Evolutionary conservation across 2,888 invertebrate genomes (phyloP).

Genomic region (Tanytarsus gracilentus): DNA sequence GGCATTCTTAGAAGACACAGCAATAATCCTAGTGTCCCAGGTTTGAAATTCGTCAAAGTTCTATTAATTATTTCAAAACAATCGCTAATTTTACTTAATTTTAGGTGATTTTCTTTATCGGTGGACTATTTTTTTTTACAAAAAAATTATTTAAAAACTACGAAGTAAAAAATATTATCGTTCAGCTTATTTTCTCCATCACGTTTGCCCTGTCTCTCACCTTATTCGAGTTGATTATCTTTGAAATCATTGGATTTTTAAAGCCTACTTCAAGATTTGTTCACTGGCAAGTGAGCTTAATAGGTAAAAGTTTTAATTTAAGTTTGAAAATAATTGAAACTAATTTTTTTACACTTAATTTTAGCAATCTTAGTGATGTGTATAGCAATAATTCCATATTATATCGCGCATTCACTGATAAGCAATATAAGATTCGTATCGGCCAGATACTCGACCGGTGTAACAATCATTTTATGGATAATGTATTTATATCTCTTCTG

Average conservation of each 20-base stretch:
- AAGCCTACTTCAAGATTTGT: constrained; percentile 77
- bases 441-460: constrained; percentile 62
- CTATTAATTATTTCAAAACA: background rate
- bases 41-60: constrained; percentile 42
- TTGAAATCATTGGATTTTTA: constrained; percentile 80
- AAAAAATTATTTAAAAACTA: constrained; percentile 95
- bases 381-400: constrained; percentile 92
- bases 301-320: background rate
- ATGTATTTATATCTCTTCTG: constrained; percentile 93
- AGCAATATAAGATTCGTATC: constrained; percentile 78
- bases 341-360: constrained; percentile 48
- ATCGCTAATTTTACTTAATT: background rate
- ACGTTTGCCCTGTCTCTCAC: constrained; percentile 96
- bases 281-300: constrained; percentile 71
- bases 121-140: constrained; percentile 97
- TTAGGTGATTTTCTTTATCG: constrained; percentile 18
- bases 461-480: constrained; percentile 79
- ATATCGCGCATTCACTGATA: constrained; percentile 89
- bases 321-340: background rate
- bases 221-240: constrained; percentile 98
- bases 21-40: constrained; percentile 74
- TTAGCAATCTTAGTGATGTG: constrained; percentile 87
- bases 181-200: constrained; percentile 90
- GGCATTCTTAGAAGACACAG: constrained; percentile 76
- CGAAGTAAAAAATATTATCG: constrained; percentile 89